Percentiles rank a stretch among this genome's conserved stretches.
Conservation (phyloP, 2,888 invertebrate species). For the Eilema caniola region DNA sequence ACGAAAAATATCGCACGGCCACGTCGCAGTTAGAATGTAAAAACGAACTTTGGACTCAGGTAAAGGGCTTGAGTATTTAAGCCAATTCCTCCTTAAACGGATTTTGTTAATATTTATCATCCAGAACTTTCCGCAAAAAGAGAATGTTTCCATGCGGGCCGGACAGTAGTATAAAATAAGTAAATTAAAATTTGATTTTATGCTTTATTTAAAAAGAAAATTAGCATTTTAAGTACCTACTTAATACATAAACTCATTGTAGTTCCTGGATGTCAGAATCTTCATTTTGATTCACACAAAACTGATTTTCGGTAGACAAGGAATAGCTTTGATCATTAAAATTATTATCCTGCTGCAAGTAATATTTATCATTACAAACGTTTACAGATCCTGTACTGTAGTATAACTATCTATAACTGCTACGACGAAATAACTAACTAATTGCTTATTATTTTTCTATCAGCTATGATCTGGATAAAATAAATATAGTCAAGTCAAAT, state of each 20-base stretch:
- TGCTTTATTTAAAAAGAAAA: conserved; percentile 27
- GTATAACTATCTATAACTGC: not conserved
- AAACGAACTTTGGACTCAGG: too few species aligned
- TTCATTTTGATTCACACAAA: conserved; percentile 37
- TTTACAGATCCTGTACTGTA: not conserved
- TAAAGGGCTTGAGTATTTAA: not conserved
- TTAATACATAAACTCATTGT: conserved; percentile 17
- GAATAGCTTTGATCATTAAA: conserved; percentile 47
- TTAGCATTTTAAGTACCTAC: conserved; percentile 17
- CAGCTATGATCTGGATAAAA: not conserved
- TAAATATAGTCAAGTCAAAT: not conserved
- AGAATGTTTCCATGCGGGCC: not conserved
- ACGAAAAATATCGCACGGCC: too few species aligned
- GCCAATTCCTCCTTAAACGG: not conserved
- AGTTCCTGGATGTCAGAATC: conserved; percentile 26
- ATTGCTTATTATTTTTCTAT: not conserved
- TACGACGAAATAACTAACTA: not conserved
- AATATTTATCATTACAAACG: not conserved
- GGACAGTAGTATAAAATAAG: not conserved
- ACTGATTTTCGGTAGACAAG: conserved; percentile 44
- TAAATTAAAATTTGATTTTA: conserved; percentile 5
- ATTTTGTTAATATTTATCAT: not conserved
- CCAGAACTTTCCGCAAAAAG: not conserved
- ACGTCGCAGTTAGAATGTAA: too few species aligned
- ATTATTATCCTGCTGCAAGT: conserved; percentile 38